Conservation (phyloP, 2,888 invertebrate species). For the Plebejus anna region DNA sequence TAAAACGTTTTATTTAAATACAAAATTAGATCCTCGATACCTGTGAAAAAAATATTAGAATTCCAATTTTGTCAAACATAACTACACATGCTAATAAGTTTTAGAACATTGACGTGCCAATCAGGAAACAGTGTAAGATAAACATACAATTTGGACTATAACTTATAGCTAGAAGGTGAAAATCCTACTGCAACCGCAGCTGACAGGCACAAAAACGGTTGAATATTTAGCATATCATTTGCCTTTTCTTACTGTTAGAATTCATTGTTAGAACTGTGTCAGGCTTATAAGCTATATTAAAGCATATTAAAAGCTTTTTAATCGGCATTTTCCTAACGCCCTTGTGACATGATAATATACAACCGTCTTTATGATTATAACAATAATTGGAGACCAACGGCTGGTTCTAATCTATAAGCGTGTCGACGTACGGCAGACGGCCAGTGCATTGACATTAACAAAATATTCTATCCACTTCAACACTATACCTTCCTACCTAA, state of each 20-base stretch:
- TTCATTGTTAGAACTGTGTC: no score
- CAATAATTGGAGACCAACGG: conserved; percentile 37
- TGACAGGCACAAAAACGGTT: conserved; percentile 11
- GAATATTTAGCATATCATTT: neutral
- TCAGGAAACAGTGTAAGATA: conserved; percentile 21
- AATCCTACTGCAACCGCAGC: conserved; percentile 20
- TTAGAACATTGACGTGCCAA: conserved; percentile 24
- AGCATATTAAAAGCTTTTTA: no score
- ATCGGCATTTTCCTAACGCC: no score
- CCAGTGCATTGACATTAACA: conserved; percentile 40
- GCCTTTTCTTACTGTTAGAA: no score
- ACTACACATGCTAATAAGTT: conserved; percentile 23
- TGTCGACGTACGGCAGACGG: conserved; percentile 41
- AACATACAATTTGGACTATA: conserved; percentile 1
- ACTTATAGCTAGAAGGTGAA: conserved; percentile 22
- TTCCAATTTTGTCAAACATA: conserved; percentile 10
- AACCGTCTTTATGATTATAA: conserved; percentile 33
- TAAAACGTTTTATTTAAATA: neutral
- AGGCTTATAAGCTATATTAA: no score
- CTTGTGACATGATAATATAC: conserved; percentile 23
- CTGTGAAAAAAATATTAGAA: neutral
- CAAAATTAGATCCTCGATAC: neutral
- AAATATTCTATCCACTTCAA: conserved; percentile 33
- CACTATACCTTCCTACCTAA: conserved; percentile 15
- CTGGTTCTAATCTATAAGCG: conserved; percentile 42